Percentiles rank a stretch among this genome's conserved stretches.
phyloP scores from a whole-genome alignment of 2,113 vertebrate genomes.

The Emydura subglobosa region DNA sequence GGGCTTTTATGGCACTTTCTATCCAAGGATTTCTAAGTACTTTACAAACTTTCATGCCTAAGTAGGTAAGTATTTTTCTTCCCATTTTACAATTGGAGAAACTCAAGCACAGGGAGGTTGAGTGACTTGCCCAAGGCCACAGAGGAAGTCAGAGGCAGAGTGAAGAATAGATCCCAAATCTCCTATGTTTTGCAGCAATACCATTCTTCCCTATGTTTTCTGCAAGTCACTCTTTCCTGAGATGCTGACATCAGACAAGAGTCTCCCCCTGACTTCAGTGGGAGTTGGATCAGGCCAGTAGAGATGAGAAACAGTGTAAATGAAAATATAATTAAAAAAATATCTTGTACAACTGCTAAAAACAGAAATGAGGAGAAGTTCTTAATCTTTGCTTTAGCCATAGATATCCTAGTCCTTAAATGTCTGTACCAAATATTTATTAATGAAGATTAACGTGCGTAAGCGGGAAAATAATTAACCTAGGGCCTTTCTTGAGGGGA shows the following conservation, averaged over 20 bases:
- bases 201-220: neutral
- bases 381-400: neutral
- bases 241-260: neutral
- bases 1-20: neutral
- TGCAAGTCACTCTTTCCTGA: neutral
- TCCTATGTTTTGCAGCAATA: neutral
- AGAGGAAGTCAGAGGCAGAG: neutral
- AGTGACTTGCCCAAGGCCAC: neutral
- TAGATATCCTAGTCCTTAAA: neutral
- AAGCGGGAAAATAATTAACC: neutral
- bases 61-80: neutral
- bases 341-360: neutral
- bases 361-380: neutral
- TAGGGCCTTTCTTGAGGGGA: slow-evolving; percentile 21
- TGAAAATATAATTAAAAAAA: neutral
- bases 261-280: neutral
- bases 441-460: neutral
- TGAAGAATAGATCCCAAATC: neutral
- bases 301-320: neutral
- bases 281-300: neutral
- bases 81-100: neutral
- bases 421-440: neutral
- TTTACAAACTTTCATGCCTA: neutral
- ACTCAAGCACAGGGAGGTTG: neutral
- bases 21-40: neutral